Evolutionary conservation across 64 coral and sea anemone genomes (phyloP).

Genomic region (Orbicella faveolata): DNA sequence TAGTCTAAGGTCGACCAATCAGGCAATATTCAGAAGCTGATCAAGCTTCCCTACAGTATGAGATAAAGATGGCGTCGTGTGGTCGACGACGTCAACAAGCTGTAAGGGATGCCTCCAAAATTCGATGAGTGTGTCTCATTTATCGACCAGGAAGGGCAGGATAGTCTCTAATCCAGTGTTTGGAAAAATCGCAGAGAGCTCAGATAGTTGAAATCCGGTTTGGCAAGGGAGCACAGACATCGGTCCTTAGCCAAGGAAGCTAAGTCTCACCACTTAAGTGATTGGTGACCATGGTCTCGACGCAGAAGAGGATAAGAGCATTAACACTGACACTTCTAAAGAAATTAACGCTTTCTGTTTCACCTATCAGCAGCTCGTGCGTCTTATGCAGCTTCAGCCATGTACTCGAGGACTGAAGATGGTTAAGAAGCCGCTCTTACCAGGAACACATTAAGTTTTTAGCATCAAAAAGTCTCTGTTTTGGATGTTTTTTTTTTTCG

Average conservation of each 20-base stretch:
- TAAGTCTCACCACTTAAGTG: neutral
- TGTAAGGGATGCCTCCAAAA: neutral
- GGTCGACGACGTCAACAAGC: slow-evolving; percentile 29
- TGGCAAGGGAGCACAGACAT: neutral
- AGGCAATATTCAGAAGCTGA: slow-evolving; percentile 33
- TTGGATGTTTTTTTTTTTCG: slow-evolving; percentile 10
- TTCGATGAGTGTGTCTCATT: slow-evolving; percentile 1
- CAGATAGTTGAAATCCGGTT: neutral
- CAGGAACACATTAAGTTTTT: neutral
- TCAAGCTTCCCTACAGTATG: slow-evolving; percentile 47
- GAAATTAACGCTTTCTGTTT: neutral
- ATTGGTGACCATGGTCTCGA: neutral
- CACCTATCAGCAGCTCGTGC: neutral
- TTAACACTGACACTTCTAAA: neutral
- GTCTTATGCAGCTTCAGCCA: neutral
- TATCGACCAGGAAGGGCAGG: neutral
- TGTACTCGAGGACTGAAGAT: slow-evolving; percentile 5
- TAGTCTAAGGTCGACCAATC: slow-evolving; percentile 53
- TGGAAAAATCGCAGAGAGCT: neutral
- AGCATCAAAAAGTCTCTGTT: neutral
- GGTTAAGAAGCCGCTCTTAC: neutral
- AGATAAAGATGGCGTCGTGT: slow-evolving; percentile 50
- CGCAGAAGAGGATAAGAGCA: neutral
- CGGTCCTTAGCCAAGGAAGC: neutral
- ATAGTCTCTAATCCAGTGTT: neutral